Evolutionary conservation across 2,797 vertebrate species (phyloP).

Genomic region (Sylvilagus floridanus): DNA sequence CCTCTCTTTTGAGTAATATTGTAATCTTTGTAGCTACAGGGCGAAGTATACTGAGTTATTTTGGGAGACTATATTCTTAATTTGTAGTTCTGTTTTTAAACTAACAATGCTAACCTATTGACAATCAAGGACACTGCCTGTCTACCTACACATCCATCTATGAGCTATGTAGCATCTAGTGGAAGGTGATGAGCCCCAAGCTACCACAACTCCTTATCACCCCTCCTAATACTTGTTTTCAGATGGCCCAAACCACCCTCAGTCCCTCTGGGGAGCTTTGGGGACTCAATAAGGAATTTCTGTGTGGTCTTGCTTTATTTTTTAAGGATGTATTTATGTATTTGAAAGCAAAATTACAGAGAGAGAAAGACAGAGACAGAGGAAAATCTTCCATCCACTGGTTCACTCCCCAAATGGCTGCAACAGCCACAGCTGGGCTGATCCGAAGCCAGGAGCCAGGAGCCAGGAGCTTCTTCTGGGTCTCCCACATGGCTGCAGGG

Average conservation of each 20-base stretch:
- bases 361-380: no score
- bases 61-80: not conserved
- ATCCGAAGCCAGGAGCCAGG: no score
- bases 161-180: not conserved
- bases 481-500: no score
- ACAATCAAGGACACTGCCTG: not conserved
- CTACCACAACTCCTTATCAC: not conserved
- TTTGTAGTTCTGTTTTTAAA: not conserved
- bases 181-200: not conserved
- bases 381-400: no score
- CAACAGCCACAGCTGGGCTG: no score
- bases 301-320: not conserved
- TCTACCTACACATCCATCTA: not conserved
- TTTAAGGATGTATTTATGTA: no score
- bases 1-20: conserved; percentile 53
- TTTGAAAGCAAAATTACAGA: no score
- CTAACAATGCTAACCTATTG: not conserved
- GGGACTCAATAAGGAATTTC: not conserved
- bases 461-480: no score
- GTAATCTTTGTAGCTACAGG: not conserved
- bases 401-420: no score
- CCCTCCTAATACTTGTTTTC: not conserved
- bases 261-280: not conserved
- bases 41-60: not conserved
- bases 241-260: not conserved